Evolutionary conservation across 1,140 invertebrate genomes (phyloP), one percentile per base, ranked within the genome.

Genomic region (Phenacoccus solenopsis): DNA sequence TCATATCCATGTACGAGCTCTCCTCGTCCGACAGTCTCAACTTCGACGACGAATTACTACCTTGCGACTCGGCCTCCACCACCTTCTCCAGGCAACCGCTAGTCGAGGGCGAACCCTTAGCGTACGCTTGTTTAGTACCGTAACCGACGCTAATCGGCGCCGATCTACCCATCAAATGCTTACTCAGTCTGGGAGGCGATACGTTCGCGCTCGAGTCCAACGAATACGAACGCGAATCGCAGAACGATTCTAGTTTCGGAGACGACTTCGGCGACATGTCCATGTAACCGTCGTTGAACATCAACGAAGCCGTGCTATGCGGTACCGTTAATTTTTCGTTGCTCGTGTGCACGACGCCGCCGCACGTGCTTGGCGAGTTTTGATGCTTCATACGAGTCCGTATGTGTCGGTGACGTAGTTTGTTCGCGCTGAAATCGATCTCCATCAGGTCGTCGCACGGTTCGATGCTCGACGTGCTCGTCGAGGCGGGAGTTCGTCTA

Each of bases 381-480:
- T 64, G 25, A 69, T 32, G 4, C 30, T 69, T 7, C 68, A 68
- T 30, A 67, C 69, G 70, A 22, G 10, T 69, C n/a, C 38, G 71
- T 28, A 64, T 32, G 67, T 38, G 28, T 12, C 49, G 68, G 22
- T 68, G 67, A 28, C 49, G 69, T 49, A 69, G 61, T 38, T 71
- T 72, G 56, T 74, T 75, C 25, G 74, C 49, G 77, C 79, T 85
- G 75, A 90, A 91, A 77, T 91, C 89, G 69, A 91, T 82, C 78
- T 90, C 88, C 88, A 91, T 90, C 57, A 90, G 81, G 79, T 91
- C 88, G 69, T 87, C 87, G 80, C 88, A 87, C 0, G 84, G 83
- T 70, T 87, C 85, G 20, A 82, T 79, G n/a, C 84, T 86, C 73
- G 83, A 83, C 72, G 85, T 84, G 57, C 82, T 85, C 21, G 78